A percentile compares a stretch with the other conserved stretches of the same genome.
These are phyloP conservation scores for Diogma glabrata DNA, from an alignment of 2,888 invertebrate species.

Conservation along the genomic window DNA sequence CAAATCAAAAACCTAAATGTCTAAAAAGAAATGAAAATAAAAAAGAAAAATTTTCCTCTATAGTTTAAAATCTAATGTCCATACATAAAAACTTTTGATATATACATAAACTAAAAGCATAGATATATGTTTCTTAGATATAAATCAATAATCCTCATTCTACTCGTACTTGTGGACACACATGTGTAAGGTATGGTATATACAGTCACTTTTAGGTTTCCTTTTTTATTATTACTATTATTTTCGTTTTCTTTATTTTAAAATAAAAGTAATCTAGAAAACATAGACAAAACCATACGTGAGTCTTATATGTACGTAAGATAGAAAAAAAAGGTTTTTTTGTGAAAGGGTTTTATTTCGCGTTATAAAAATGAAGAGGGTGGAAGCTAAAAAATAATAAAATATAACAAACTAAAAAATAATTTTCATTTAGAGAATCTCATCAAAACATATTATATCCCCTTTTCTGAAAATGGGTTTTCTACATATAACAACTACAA, in stretches of 20 bases:
- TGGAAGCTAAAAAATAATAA: slow-evolving; percentile 8
- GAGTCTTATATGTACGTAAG: slow-evolving; percentile 9
- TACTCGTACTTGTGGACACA: slow-evolving; percentile 7
- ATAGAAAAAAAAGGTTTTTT: slow-evolving; percentile 7
- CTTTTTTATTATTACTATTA: slow-evolving; percentile 7
- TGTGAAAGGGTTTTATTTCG: slow-evolving; percentile 10
- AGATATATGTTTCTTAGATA: slow-evolving; percentile 9
- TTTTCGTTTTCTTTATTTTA: no score
- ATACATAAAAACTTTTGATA: slow-evolving; percentile 9
- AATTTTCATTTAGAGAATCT: slow-evolving; percentile 8
- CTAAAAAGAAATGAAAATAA: slow-evolving; percentile 8
- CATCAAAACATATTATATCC: slow-evolving; percentile 9
- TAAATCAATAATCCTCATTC: slow-evolving; percentile 9
- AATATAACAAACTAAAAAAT: slow-evolving; percentile 5
- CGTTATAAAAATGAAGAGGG: slow-evolving; percentile 10
- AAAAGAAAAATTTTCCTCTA: slow-evolving; percentile 3
- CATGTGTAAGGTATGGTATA: slow-evolving; percentile 8
- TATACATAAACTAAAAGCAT: slow-evolving; percentile 5
- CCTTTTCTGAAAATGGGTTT: no score
- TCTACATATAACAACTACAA: no score
- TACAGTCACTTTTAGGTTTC: slow-evolving; percentile 9
- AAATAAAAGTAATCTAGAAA: slow-evolving; percentile 2
- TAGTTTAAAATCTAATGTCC: slow-evolving; percentile 9
- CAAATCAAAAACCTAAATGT: slow-evolving; percentile 7
- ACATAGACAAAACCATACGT: slow-evolving; percentile 9